Evolutionary conservation across 64 coral and sea anemone genomes (phyloP), one percentile per base, ranked within the genome.

Genomic region (Exaiptasia diaphana): DNA sequence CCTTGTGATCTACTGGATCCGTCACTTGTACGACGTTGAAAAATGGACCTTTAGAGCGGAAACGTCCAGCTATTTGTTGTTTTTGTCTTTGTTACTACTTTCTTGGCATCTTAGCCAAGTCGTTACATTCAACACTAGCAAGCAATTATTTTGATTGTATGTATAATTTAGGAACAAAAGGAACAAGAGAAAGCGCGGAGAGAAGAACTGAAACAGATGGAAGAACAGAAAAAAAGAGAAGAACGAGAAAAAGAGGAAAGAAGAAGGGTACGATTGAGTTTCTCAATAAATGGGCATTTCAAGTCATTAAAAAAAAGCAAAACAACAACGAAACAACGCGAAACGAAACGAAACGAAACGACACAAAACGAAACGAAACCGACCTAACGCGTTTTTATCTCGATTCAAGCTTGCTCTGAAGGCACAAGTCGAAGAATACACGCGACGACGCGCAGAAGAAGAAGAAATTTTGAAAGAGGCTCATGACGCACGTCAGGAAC

Each of bases 231-330:
- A 59, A 88, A 88, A 38, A 67, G 80, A 40, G 89, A 67, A 46
- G 89, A 92, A 44, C 88, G 68, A 71, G 89, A 99, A 50, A 99
- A 88, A 69, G 95, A 91, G 75, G 89, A 92, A 24, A 99, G 85
- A 74, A 71, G 81, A 68, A 85, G 89, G 68, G 95, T 99, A 55
- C 80, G 85, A 74, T 39, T 20, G 6, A 18, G 33, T 38, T 15
- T 35, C 5, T 13, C 29, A 41, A 71, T 71, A 71, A 6, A 41
- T 41, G 12, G 6, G 5, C 18, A 32, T 3, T 25, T 37, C 18
- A 12, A 28, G 4, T 32, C 40, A 22, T 36, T 20, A 25, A 8
- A 10, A 20, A 4, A 20, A 33, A 13, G 13, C 38, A n/a, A n/a
- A 12, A 18, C 27, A 21, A 24, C 17, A 11, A 65, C 61, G 61